Evolutionary conservation across 2,113 vertebrate species (phyloP).

Genomic region (Galbula dea): DNA sequence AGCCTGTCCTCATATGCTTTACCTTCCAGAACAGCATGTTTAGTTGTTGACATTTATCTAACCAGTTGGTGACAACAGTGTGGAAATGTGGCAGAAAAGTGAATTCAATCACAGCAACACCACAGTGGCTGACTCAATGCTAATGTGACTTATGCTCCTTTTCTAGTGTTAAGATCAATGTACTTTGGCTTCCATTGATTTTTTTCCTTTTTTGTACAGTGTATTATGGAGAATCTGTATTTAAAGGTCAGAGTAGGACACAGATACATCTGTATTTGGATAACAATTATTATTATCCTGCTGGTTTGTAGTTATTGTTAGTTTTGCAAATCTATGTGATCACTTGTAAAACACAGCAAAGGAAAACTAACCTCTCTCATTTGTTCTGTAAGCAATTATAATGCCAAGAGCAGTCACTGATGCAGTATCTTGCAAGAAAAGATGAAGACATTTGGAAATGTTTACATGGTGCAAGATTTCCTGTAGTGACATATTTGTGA

Average conservation of each 20-base stretch:
- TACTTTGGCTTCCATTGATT: conserved; percentile 24
- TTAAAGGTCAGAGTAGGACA: not conserved
- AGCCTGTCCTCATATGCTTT: not conserved
- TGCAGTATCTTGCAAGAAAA: not conserved
- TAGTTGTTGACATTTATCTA: not conserved
- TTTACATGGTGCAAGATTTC: not conserved
- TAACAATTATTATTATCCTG: not conserved
- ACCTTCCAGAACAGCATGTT: not conserved
- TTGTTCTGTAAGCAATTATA: not conserved
- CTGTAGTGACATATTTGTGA: not conserved
- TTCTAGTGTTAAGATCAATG: conserved; percentile 31
- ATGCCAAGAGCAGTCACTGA: not conserved
- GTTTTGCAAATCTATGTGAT: not conserved
- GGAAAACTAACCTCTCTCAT: not conserved
- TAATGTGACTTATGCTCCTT: not conserved
- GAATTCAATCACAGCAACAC: not conserved
- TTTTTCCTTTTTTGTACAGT: not conserved
- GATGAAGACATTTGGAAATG: not conserved
- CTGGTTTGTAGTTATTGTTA: not conserved
- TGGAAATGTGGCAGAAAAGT: not conserved
- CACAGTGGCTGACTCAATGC: not conserved
- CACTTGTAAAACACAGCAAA: not conserved
- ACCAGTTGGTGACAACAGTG: not conserved
- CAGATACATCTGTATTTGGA: not conserved
- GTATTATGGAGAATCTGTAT: not conserved